A percentile compares a stretch with the other conserved stretches of the same genome.
Conservation (phyloP, 2,888 invertebrate species). For the Microchrysa polita region DNA sequence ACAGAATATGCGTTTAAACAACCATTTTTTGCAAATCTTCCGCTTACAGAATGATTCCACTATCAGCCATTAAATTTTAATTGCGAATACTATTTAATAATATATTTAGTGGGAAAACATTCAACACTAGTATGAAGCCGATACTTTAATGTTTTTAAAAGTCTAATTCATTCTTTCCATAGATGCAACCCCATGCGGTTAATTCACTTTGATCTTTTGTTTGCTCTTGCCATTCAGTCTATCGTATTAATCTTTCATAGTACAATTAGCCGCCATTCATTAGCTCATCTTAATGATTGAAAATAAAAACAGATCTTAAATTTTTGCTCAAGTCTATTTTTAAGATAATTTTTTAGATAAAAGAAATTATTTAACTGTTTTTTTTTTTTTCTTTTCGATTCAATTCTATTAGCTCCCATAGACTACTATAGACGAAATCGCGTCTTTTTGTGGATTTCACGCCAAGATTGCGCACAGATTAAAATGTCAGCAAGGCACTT, state of each 20-base stretch:
- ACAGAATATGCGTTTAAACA: no score
- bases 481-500: conserved; percentile 49
- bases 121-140: no score
- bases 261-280: conserved; percentile 20
- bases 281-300: neutral
- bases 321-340: neutral
- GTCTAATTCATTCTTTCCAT: neutral
- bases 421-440: neutral
- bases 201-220: conserved; percentile 19
- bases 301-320: neutral
- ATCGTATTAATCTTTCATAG: conserved; percentile 18
- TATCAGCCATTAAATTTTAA: no score
- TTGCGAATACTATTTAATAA: no score
- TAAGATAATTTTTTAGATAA: neutral
- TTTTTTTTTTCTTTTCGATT: no score
- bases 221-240: conserved; percentile 9
- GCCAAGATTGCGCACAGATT: conserved; percentile 45
- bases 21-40: no score
- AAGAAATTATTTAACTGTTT: no score
- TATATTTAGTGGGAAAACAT: no score
- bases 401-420: no score
- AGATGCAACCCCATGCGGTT: conserved; percentile 8
- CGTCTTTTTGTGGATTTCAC: conserved; percentile 15
- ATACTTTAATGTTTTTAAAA: neutral
- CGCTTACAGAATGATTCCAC: no score